A percentile compares a stretch with the other conserved stretches of the same genome.
phyloP scores from a whole-genome alignment of 2,888 invertebrate genomes.

The Smittia aterrima region DNA sequence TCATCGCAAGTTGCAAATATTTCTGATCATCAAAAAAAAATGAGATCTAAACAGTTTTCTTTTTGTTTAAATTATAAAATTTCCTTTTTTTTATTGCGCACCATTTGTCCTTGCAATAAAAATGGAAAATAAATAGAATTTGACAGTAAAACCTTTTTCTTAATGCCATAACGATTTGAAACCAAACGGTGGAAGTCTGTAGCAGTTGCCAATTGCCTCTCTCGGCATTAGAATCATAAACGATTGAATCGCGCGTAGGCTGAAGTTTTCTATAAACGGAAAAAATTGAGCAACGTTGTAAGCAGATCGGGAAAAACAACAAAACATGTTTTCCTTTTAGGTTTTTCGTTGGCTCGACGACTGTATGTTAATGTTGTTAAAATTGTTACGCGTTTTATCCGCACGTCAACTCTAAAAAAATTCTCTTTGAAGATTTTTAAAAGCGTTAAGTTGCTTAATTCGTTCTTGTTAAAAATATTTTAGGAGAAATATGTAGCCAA shows the following conservation, averaged over 20 bases:
- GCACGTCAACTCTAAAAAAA: too few relatives aligned
- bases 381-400: too few relatives aligned
- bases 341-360: too few relatives aligned
- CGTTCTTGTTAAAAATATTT: too few relatives aligned
- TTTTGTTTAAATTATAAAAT: neutral
- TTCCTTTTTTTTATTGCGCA: neutral
- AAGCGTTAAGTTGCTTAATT: too few relatives aligned
- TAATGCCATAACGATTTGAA: neutral
- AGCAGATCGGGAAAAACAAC: neutral
- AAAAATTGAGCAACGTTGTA: neutral
- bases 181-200: too few relatives aligned
- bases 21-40: neutral
- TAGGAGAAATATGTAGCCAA: too few relatives aligned
- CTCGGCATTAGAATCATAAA: too few relatives aligned
- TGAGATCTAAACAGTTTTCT: neutral
- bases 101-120: neutral
- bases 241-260: neutral
- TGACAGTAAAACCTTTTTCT: neutral
- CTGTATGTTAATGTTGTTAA: too few relatives aligned
- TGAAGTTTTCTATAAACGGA: too few relatives aligned
- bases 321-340: too few relatives aligned
- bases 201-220: neutral
- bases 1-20: neutral
- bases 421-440: too few relatives aligned
- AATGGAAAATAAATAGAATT: neutral